Percentiles rank a stretch among this genome's conserved stretches.
Conservation (phyloP, 1,140 invertebrate species). For the Macrocentrus cingulum region DNA sequence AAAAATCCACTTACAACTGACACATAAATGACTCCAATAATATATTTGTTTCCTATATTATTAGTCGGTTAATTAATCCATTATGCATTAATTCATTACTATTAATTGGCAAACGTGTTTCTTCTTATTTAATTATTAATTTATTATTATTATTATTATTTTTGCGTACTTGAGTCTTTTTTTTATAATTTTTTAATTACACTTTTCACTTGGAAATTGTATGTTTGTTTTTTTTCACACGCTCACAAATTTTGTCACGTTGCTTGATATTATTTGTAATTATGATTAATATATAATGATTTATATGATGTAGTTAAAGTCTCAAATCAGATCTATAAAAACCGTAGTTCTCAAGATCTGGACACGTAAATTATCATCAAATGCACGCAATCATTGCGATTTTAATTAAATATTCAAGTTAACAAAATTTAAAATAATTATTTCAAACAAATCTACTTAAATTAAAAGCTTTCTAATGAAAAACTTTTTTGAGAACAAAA, state of each 20-base stretch:
- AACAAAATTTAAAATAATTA: slow-evolving; percentile 24
- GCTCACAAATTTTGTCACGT: background rate
- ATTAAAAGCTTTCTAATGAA: no score
- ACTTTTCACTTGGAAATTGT: background rate
- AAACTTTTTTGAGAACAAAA: slow-evolving; percentile 7
- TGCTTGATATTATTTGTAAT: background rate
- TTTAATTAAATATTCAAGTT: slow-evolving; percentile 12
- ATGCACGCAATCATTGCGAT: slow-evolving; percentile 10
- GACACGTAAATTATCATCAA: slow-evolving; percentile 21
- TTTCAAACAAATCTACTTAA: slow-evolving; percentile 10
- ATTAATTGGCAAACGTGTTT: slow-evolving; percentile 50
- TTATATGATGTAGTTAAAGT: slow-evolving; percentile 43
- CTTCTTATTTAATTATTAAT: slow-evolving; percentile 8
- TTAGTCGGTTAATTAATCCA: slow-evolving; percentile 41
- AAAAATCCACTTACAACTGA: slow-evolving; percentile 48
- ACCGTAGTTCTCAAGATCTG: slow-evolving; percentile 27
- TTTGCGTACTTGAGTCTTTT: background rate
- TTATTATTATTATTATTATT: background rate
- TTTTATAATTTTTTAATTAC: no score
- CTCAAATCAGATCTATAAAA: slow-evolving; percentile 39
- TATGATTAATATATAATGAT: slow-evolving; percentile 29
- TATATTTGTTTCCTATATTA: slow-evolving; percentile 30
- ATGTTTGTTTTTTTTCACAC: background rate
- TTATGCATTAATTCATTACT: slow-evolving; percentile 44
- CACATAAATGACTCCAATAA: slow-evolving; percentile 43